Conservation (phyloP, 2,113 vertebrate genomes). For the Ciconia boyciana region DNA sequence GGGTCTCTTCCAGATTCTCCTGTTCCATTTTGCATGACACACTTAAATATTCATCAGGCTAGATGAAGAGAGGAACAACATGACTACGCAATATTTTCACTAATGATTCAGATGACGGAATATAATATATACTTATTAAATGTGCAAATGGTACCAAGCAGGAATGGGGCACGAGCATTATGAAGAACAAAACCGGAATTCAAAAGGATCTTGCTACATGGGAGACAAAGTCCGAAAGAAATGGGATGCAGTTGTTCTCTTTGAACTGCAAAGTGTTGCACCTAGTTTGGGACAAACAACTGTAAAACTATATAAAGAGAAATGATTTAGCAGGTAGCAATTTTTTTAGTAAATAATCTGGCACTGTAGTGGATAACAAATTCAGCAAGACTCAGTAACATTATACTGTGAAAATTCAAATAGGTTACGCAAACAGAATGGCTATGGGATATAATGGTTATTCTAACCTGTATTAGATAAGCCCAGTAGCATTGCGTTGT, state of each 20-base stretch:
- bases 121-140: background rate
- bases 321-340: background rate
- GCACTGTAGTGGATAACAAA: background rate
- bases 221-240: background rate
- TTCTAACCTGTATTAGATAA: background rate
- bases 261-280: background rate
- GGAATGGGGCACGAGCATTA: background rate
- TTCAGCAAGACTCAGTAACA: background rate
- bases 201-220: background rate
- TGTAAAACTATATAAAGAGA: background rate
- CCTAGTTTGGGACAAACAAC: background rate
- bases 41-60: background rate
- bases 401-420: background rate
- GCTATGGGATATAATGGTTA: background rate
- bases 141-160: background rate
- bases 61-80: background rate
- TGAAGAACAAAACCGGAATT: background rate
- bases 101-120: background rate
- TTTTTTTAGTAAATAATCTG: background rate
- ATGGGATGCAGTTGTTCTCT: background rate
- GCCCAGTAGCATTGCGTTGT: fast-evolving
- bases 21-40: background rate
- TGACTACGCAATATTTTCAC: background rate
- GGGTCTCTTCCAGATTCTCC: background rate
- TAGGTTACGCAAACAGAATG: background rate